Evolutionary conservation across 2,113 vertebrate genomes (phyloP).

Genomic region (Callorhinus ursinus): DNA sequence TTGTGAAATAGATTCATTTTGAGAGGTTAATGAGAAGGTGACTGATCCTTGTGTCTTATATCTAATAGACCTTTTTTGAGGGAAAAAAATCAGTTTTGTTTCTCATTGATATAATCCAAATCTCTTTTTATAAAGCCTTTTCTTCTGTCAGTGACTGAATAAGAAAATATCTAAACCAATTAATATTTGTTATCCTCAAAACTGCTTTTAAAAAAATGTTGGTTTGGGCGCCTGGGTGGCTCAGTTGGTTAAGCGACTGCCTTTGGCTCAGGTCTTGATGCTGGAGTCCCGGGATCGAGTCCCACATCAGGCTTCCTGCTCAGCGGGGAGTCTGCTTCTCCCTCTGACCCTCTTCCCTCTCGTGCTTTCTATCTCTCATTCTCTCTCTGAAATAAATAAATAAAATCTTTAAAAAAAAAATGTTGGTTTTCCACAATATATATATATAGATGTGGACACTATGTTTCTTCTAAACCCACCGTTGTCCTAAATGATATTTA

Average conservation of each 20-base stretch:
- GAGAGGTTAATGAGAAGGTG: conserved; percentile 90
- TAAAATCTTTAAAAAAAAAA: background rate
- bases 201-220: conserved; percentile 33
- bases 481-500: conserved; percentile 73
- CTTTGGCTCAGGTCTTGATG: too few relatives aligned
- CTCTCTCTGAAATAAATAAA: too few relatives aligned
- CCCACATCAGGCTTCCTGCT: too few relatives aligned
- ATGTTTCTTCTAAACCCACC: conserved; percentile 63
- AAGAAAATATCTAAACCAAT: conserved; percentile 77
- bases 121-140: conserved; percentile 75
- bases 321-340: too few relatives aligned
- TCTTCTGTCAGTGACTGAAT: conserved; percentile 74
- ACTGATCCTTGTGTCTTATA: conserved; percentile 85
- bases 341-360: too few relatives aligned
- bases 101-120: conserved; percentile 78
- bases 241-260: too few relatives aligned
- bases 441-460: conserved; percentile 48
- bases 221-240: conserved; percentile 23
- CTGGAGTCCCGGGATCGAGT: too few relatives aligned
- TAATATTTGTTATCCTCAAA: conserved; percentile 63
- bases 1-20: conserved; percentile 86
- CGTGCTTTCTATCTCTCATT: too few relatives aligned
- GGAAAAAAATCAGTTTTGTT: conserved; percentile 75
- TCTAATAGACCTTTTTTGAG: conserved; percentile 81
- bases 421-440: conserved; percentile 71